A percentile compares a stretch with the other conserved stretches of the same genome.
Conservation (phyloP, 2,888 invertebrate genomes). For the Epicampocera succincta region DNA sequence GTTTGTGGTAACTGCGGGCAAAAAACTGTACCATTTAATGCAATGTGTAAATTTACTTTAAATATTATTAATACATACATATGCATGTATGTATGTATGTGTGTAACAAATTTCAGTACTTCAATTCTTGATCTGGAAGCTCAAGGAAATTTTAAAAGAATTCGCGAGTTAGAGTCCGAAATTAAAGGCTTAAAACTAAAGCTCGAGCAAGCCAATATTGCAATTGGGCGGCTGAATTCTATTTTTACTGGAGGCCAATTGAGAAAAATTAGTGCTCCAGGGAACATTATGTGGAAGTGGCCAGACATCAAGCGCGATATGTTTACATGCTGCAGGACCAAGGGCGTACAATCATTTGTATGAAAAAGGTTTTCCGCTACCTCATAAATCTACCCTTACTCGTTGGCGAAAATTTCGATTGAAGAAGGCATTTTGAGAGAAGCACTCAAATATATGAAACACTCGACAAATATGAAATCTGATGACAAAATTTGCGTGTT, state of each 20-base stretch:
- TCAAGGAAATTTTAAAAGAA: no score
- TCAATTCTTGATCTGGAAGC: no score
- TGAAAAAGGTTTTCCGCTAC: neutral
- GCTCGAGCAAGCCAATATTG: no score
- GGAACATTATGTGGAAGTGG: neutral
- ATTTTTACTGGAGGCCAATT: neutral
- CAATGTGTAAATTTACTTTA: no score
- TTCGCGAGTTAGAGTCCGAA: no score
- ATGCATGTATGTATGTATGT: no score
- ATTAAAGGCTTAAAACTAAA: no score
- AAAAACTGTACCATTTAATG: no score
- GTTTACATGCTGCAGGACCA: neutral
- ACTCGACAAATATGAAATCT: neutral
- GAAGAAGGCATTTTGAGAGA: slow-evolving; percentile 8
- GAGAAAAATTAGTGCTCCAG: neutral
- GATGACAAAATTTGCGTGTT: slow-evolving; percentile 50
- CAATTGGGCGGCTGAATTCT: no score
- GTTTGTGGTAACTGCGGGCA: no score
- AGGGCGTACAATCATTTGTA: neutral
- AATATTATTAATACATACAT: no score
- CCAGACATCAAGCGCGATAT: neutral
- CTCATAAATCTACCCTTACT: slow-evolving; percentile 5
- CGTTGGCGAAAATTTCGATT: slow-evolving; percentile 22
- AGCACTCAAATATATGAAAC: slow-evolving; percentile 24
- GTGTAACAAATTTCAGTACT: no score